Evolutionary conservation across 2,888 invertebrate genomes (phyloP), one percentile per base, ranked within the genome.

Genomic region (Eupithecia dodoneata): DNA sequence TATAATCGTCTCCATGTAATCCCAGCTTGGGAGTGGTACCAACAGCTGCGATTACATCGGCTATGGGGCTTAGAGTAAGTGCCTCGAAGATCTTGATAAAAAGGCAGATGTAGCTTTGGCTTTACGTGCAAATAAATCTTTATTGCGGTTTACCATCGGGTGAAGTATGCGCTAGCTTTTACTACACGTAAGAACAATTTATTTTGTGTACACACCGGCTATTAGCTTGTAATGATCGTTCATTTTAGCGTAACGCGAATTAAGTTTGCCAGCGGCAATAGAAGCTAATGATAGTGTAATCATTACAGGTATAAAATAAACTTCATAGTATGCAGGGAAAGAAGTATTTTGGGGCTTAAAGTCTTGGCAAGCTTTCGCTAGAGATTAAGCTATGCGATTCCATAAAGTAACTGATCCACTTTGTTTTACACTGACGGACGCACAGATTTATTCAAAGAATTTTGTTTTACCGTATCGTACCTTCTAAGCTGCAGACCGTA

Each of bases 351-450:
- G 15, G 15, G 41, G 42, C 9, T 66, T 66, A 42, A 66, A 66
- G 66, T 66, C 2, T 63, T 30, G 63, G 15, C 41, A 41, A 7
- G 66, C 47, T 47, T 70, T 47, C 13, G 7, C 66, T 12, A 18
- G 4, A 70, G 47, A 70, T 47, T 18, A 47, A 76, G 72, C 44
- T 76, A 12, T 30, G 30, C 63, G 18, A 63, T 63, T 10, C 63
- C 73, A 66, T 63, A 77, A 74, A 75, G 69, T 74, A 80, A 73
- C 67, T 65, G 79, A 85, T 85, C 81, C 77, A 83, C 75, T 86
- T 85, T 85, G 84, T 87, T 85, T 84, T 83, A 72, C 79, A 79
- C 76, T 79, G 76, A 75, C 72, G 71, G 71, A 69, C 10, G 45
- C 66, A 76, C 52, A 77, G 77, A 79, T 77, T 81, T 81, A 81